A percentile compares a stretch with the other conserved stretches of the same genome.
Evolutionary conservation across 2,888 invertebrate genomes (phyloP).

Genomic region (Drosophila antonietae): DNA sequence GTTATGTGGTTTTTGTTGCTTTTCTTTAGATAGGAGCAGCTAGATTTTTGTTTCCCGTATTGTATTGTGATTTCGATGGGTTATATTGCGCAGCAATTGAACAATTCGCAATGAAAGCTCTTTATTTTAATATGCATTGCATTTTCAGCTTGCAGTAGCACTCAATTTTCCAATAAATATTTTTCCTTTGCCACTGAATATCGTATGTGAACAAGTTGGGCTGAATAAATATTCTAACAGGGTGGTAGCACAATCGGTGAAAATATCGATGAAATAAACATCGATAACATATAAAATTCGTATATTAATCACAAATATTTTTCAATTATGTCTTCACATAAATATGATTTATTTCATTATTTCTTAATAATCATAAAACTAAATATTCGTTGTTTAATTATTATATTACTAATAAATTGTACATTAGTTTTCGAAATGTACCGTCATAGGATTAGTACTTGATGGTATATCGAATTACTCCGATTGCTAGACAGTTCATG

Average conservation of each 20-base stretch:
- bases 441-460: neutral
- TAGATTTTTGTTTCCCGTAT: constrained; percentile 19
- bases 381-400: neutral
- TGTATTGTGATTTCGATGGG: constrained; percentile 45
- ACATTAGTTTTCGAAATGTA: neutral
- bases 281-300: constrained; percentile 1
- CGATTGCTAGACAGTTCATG: neutral
- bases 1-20: constrained; percentile 36
- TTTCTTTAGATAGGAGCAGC: constrained; percentile 27
- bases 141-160: constrained; percentile 28
- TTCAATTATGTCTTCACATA: neutral
- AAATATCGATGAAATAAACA: constrained; percentile 14
- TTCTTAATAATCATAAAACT: neutral
- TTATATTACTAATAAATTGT: neutral
- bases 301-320: neutral
- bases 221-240: constrained; percentile 13
- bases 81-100: constrained; percentile 33
- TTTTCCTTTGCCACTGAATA: constrained; percentile 43
- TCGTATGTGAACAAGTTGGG: constrained; percentile 29
- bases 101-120: constrained; percentile 30
- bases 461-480: constrained; percentile 2
- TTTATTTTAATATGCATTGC: constrained; percentile 41
- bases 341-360: neutral
- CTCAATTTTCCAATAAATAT: constrained; percentile 58
- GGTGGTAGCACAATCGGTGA: constrained; percentile 22